These are phyloP conservation scores for Puma concolor DNA, from an alignment of 2,113 vertebrate genomes.

Conservation along the genomic window DNA sequence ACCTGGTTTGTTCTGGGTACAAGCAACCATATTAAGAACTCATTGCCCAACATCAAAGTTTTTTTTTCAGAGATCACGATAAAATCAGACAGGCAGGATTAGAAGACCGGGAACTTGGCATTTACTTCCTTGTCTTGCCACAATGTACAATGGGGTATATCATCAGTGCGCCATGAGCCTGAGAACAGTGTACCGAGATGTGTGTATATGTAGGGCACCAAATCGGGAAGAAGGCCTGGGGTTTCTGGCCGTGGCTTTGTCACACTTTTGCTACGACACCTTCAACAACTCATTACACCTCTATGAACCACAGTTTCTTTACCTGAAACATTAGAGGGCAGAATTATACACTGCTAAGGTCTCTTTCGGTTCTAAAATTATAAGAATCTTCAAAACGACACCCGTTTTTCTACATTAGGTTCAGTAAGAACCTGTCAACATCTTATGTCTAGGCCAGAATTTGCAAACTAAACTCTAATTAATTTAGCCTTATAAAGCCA, in stretches of 20 bases:
- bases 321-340: neutral
- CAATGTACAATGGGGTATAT: neutral
- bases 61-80: neutral
- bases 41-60: neutral
- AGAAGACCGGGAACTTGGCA: neutral
- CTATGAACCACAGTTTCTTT: neutral
- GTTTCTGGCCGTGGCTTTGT: neutral
- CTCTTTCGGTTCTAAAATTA: neutral
- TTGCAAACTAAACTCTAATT: neutral
- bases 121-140: neutral
- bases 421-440: neutral
- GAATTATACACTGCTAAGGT: neutral
- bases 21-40: neutral
- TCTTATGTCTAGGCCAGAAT: neutral
- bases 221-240: neutral
- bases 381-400: neutral
- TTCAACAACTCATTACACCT: neutral
- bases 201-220: neutral
- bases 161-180: neutral
- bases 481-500: neutral
- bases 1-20: neutral
- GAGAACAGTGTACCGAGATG: neutral
- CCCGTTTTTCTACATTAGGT: neutral
- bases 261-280: neutral
- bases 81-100: neutral